Percentiles rank a stretch among this genome's conserved stretches.
phyloP scores from a whole-genome alignment of 23 tunicate genomes.

The Trididemnum miniatum region DNA sequence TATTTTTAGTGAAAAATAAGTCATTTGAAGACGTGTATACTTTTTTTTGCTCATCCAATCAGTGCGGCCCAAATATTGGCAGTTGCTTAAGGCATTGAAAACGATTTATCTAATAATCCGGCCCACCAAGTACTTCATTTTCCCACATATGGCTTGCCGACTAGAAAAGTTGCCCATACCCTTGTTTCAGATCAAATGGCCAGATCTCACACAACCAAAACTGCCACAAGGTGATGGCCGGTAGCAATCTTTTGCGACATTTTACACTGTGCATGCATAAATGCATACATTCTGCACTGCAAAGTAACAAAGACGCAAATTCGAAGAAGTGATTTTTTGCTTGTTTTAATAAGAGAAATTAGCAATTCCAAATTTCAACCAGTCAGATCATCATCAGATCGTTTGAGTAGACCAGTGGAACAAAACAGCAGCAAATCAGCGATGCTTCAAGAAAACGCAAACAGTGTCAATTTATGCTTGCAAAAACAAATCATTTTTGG shows the following conservation, averaged over 20 bases:
- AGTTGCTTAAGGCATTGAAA: too few relatives aligned
- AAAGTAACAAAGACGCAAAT: slow-evolving; percentile 10
- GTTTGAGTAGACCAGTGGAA: slow-evolving; percentile 9
- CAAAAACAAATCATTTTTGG: neutral
- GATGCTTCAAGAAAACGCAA: neutral
- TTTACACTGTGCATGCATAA: slow-evolving; percentile 2
- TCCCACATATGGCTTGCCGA: too few relatives aligned
- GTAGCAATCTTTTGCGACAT: slow-evolving; percentile 15
- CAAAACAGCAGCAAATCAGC: slow-evolving; percentile 5
- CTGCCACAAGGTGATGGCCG: slow-evolving; percentile 1
- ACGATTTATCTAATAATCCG: too few relatives aligned
- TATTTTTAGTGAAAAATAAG: too few relatives aligned
- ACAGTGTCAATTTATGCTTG: neutral
- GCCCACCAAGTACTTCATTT: too few relatives aligned
- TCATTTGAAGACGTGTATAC: too few relatives aligned
- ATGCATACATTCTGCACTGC: slow-evolving; percentile 1
- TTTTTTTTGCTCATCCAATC: too few relatives aligned
- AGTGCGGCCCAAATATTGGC: too few relatives aligned
- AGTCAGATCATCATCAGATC: too few relatives aligned
- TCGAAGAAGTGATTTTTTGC: slow-evolving; percentile 11
- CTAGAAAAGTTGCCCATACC: too few relatives aligned
- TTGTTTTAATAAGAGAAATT: neutral
- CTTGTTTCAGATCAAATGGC: slow-evolving; percentile 1
- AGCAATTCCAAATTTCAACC: neutral
- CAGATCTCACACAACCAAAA: slow-evolving; percentile 8